These are phyloP conservation scores for Ips typographus DNA, from an alignment of 1,140 invertebrate genomes.

Conservation along the genomic window DNA sequence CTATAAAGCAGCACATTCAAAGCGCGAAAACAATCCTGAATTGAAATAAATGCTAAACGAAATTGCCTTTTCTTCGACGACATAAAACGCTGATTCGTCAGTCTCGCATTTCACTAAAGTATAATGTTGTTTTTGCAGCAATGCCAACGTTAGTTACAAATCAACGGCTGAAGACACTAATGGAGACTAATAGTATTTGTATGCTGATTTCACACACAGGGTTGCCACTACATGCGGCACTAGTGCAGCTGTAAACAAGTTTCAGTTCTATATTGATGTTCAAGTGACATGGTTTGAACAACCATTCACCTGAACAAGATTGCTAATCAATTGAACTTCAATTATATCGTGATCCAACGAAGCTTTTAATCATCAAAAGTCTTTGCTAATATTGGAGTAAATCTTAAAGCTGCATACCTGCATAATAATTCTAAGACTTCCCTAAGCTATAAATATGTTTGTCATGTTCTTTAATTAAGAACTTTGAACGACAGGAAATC, in stretches of 20 bases:
- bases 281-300: constrained; percentile 34
- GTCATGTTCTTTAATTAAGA: no score
- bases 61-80: constrained; percentile 12
- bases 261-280: constrained; percentile 40
- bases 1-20: background rate
- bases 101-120: constrained; percentile 33
- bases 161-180: constrained; percentile 47
- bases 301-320: constrained; percentile 39
- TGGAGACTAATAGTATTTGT: constrained; percentile 49
- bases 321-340: constrained; percentile 13
- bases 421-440: no score
- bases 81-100: constrained; percentile 33
- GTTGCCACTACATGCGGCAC: constrained; percentile 42
- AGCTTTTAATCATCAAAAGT: no score
- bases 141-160: constrained; percentile 47
- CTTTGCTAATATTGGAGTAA: no score
- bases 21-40: background rate
- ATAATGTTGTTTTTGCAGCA: constrained; percentile 45
- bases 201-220: constrained; percentile 47
- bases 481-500: no score
- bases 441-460: no score
- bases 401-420: no score
- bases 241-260: constrained; percentile 42
- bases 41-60: constrained; percentile 21
- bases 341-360: no score